These are phyloP conservation scores for Pegea sp. DNA, from an alignment of 23 tunicate species.

Conservation along the genomic window DNA sequence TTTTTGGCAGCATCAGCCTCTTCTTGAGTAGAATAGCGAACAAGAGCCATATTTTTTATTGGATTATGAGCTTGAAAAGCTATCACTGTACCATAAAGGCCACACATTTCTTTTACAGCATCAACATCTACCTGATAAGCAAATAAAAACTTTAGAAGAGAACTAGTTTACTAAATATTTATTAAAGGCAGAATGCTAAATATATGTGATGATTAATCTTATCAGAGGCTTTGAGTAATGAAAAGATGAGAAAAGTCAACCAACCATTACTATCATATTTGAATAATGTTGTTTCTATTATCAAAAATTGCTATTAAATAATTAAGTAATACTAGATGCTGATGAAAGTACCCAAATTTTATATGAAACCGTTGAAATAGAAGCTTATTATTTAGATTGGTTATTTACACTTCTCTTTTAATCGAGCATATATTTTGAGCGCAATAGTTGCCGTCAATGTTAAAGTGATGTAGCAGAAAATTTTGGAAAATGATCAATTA, in stretches of 20 bases:
- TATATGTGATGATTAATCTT: not conserved
- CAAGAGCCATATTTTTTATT: conserved; percentile 57
- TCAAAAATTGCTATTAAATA: too few species aligned
- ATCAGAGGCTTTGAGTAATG: not conserved
- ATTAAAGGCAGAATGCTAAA: conserved; percentile 1
- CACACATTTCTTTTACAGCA: conserved; percentile 30
- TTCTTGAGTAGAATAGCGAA: conserved; percentile 29
- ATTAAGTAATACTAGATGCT: too few species aligned
- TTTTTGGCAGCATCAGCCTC: conserved; percentile 59
- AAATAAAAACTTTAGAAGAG: not conserved
- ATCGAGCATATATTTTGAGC: too few species aligned
- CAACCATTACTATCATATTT: too few species aligned
- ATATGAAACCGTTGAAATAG: too few species aligned
- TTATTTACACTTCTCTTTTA: too few species aligned
- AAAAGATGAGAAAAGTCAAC: not conserved
- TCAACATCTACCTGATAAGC: conserved; percentile 34
- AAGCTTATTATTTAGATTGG: too few species aligned
- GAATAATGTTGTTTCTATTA: too few species aligned
- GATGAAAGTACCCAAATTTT: too few species aligned
- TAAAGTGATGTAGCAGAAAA: too few species aligned
- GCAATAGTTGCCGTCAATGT: too few species aligned
- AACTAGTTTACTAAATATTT: not conserved
- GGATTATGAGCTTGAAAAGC: conserved; percentile 46
- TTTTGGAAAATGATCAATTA: too few species aligned
- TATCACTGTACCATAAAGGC: conserved; percentile 34